A percentile compares a stretch with the other conserved stretches of the same genome.
Evolutionary conservation across 2,797 vertebrate species (phyloP).

Genomic region (Cynodonichthys magdalenae): DNA sequence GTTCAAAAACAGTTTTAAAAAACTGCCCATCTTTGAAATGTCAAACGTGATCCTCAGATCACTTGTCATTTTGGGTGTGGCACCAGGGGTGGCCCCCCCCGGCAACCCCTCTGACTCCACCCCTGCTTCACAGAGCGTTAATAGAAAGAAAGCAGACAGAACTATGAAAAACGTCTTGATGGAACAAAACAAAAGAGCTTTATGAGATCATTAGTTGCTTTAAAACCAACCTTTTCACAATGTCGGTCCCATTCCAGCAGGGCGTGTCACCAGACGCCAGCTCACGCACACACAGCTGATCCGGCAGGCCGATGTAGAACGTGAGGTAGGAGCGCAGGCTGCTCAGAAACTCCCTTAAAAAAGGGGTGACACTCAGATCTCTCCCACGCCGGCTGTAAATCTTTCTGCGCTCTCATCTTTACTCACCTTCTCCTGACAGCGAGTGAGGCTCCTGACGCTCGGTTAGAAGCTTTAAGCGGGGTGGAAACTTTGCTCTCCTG

Average conservation of each 20-base stretch:
- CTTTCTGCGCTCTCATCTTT: background rate
- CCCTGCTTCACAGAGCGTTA: too few relatives aligned
- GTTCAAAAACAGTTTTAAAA: too few relatives aligned
- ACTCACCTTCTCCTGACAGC: constrained; percentile 85
- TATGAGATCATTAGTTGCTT: background rate
- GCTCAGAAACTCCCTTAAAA: constrained; percentile 84
- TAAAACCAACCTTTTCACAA: constrained; percentile 82
- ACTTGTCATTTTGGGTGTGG: too few relatives aligned
- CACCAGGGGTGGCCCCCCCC: too few relatives aligned
- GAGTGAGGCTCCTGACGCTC: constrained; percentile 76
- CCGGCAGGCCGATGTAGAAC: constrained; percentile 84
- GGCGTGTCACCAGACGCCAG: constrained; percentile 80
- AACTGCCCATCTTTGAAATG: too few relatives aligned
- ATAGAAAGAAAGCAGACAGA: background rate
- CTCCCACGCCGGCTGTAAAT: too few relatives aligned
- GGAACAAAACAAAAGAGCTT: too few relatives aligned
- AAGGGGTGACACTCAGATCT: background rate
- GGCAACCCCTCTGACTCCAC: too few relatives aligned
- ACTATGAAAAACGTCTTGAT: too few relatives aligned
- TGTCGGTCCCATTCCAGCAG: constrained; percentile 88
- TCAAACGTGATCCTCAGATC: too few relatives aligned
- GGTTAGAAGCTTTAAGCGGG: constrained; percentile 70
- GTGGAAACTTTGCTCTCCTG: constrained; percentile 74
- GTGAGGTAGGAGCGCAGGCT: constrained; percentile 80
- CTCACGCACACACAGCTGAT: constrained; percentile 84